A percentile compares a stretch with the other conserved stretches of the same genome.
phyloP scores from a whole-genome alignment of 2,113 vertebrate species.

The Gymnogyps californianus region DNA sequence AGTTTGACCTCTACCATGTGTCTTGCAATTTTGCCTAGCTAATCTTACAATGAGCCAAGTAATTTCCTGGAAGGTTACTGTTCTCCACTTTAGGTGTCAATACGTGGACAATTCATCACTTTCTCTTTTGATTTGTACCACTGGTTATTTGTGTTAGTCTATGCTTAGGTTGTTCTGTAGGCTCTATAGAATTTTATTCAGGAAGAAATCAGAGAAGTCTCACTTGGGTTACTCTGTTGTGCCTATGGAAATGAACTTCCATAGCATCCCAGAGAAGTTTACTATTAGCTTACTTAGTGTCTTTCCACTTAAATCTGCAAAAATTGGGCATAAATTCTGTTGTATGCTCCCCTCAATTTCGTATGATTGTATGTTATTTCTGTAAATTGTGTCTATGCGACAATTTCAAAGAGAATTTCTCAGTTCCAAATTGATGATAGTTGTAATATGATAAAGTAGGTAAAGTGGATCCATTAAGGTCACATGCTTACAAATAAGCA shows the following conservation, averaged over 20 bases:
- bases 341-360: not conserved
- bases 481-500: not conserved
- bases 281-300: not conserved
- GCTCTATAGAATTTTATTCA: not conserved
- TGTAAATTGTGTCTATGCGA: not conserved
- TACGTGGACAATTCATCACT: not conserved
- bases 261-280: not conserved
- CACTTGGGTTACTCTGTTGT: not conserved
- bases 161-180: not conserved
- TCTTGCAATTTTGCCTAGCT: not conserved
- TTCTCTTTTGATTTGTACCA: not conserved
- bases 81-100: not conserved
- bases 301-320: not conserved
- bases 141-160: not conserved
- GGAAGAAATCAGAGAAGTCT: not conserved
- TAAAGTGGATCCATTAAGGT: not conserved
- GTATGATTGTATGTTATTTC: not conserved
- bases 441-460: not conserved
- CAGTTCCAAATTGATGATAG: not conserved
- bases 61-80: not conserved
- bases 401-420: not conserved
- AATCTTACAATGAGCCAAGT: not conserved
- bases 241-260: not conserved
- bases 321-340: not conserved
- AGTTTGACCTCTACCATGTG: not conserved